Base-by-base conservation (phyloP, 2,888 invertebrate genomes). In the Pristionchus arcanus region DNA sequence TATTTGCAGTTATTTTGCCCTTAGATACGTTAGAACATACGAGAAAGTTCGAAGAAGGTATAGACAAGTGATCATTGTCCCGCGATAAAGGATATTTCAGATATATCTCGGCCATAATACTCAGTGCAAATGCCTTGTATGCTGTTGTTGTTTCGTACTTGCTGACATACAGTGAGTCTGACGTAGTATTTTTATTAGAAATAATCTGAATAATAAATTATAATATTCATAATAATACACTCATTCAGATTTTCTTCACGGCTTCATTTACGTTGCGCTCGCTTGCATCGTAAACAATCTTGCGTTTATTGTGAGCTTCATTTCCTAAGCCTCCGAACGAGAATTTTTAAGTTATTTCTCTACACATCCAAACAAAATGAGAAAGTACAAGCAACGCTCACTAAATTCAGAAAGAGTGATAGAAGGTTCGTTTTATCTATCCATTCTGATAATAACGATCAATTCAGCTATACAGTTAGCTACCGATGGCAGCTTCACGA, bases 401-500 rank as follows among this genome's bases (percentile, higher is more conserved):
- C 28, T 2, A 25, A 81, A 49, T 81, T 81, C 28, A 81, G n/a
- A 37, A 81, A 81, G n/a, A 49, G 25, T 49, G 81, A 81, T 49
- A 19, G 13, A n/a, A 81, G 81, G 81, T 81, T 49, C 25, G 63
- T 42, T 5, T 42, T 42, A 5, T 42, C 3, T 9, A 42, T 42
- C 42, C 42, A 3, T 42, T 63, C 63, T 63, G 7, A 63, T 25
- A 16, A 63, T 63, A 25, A 63, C 7, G 25, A 21, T 25, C 25
- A 13, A 25, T 63, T 63, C 49, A 81, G 81, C 49, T 81, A 81
- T 28, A 15, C 81, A 49, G 81, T 81, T 15, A 81, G 81, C 49
- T 49, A 81, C n/a, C 81, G 81, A 7, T 81, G 81, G 81, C 81
- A 81, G 28, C 28, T 81, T 7, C 81, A 81, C 3, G 81, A 81